Evolutionary conservation across 92 coral and sea anemone species (phyloP), one percentile per base, ranked within the genome.

Genomic region (Phenganax subtilis): DNA sequence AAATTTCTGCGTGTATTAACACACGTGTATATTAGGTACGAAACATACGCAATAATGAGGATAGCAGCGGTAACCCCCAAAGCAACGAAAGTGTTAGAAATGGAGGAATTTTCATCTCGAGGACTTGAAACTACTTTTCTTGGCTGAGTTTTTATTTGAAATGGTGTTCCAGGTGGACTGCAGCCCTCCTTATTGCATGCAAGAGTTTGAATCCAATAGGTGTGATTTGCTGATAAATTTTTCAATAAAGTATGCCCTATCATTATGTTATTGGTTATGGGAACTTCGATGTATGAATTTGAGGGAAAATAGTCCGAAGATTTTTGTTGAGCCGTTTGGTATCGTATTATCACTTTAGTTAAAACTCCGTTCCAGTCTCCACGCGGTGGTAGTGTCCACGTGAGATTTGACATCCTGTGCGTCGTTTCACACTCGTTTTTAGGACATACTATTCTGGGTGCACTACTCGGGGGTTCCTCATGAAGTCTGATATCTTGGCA

Each of bases 311-410:
- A 30, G 5, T 28, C 31, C 37, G 0, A n/a, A n/a, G 47, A 16
- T 8, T 64, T 64, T 14, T 75, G 69, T 2, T 14, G 52, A 53
- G 25, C 56, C 6, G 9, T n/a, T 20, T 51, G 69, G 81, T 47
- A 30, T 0, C 28, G 15, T 76, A 76, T 52, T 47, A 53, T 57
- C 20, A 76, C 56, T 30, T 76, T 59, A 4, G 69, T 29, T 15
- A 76, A 29, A 11, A 76, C 70, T 76, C 81, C 81, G 55, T 76
- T 76, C 81, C 81, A 57, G 29, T 76, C 81, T 51, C 10, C 61
- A 11, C 59, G 69, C 55, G 81, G 55, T 44, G 81, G 81, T 14
- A 76, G 69, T 57, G 81, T 17, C 81, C 81, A 76, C 69, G 81
- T 60, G 69, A 76, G 10, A 17, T 51, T 76, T n/a, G 52, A 68